Percentiles rank a stretch among this genome's conserved stretches.
Evolutionary conservation across 2,113 vertebrate species (phyloP).

Genomic region (Leptocoma aspasia): DNA sequence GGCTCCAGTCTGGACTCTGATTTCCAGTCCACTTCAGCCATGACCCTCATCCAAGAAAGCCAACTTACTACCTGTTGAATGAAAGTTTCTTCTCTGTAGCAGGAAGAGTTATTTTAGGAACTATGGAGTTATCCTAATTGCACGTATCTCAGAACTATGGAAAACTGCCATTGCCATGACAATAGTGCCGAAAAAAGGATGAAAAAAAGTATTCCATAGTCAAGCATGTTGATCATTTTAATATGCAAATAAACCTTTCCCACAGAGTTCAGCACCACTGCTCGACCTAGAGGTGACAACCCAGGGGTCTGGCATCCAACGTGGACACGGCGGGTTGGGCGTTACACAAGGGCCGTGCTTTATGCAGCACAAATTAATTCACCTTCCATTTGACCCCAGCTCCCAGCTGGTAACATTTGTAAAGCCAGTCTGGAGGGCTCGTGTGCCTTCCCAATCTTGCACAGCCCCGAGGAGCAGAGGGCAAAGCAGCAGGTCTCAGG

Average conservation of each 20-base stretch:
- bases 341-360: accelerated
- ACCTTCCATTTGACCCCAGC: neutral
- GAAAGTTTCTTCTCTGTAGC: neutral
- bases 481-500: neutral
- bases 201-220: neutral
- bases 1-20: neutral
- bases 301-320: neutral
- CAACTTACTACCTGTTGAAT: neutral
- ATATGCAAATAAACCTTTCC: neutral
- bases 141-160: neutral
- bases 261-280: neutral
- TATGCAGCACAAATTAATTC: neutral
- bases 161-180: neutral
- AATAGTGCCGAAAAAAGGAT: neutral
- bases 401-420: neutral
- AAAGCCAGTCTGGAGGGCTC: neutral
- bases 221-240: neutral
- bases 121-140: neutral
- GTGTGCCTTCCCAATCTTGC: neutral
- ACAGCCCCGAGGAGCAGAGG: neutral
- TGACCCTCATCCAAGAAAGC: neutral
- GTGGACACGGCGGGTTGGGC: accelerated
- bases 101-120: neutral
- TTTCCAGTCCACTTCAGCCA: neutral
- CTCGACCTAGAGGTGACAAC: neutral